Percentiles rank a stretch among this genome's conserved stretches.
Conservation (phyloP, 2,888 invertebrate species). For the Lamellibrachia satsuma region DNA sequence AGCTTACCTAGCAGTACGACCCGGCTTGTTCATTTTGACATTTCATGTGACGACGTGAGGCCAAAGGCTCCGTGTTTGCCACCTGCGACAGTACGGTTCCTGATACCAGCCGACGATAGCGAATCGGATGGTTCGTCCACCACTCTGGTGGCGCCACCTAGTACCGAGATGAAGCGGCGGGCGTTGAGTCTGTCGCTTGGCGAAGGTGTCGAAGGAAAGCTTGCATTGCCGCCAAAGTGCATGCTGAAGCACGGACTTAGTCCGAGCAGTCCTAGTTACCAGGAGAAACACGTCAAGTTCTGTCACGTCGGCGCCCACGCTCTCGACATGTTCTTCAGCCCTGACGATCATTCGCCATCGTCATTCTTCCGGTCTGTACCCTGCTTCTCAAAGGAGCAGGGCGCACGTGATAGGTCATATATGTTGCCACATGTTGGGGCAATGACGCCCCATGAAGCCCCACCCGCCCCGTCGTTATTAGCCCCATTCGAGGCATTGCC, state of each 20-base stretch:
- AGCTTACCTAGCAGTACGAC: background rate
- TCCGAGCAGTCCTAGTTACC: constrained; percentile 43
- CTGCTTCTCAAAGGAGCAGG: background rate
- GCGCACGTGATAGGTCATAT: background rate
- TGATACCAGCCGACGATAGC: background rate
- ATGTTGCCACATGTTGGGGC: background rate
- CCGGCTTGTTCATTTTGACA: background rate
- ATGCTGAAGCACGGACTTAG: constrained; percentile 33
- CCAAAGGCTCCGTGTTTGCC: background rate
- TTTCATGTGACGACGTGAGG: background rate
- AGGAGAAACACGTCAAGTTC: constrained; percentile 39
- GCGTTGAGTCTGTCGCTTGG: constrained; percentile 23
- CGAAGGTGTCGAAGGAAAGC: background rate
- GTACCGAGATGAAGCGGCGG: background rate
- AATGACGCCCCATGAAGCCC: background rate
- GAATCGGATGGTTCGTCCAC: background rate
- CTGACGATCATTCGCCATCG: constrained; percentile 36
- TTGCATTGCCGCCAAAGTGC: background rate
- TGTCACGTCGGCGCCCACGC: constrained; percentile 46
- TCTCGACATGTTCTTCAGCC: constrained; percentile 44
- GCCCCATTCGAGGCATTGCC: background rate
- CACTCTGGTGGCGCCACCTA: background rate
- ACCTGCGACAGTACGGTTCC: background rate
- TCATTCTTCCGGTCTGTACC: background rate
- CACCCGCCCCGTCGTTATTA: background rate